A percentile compares a stretch with the other conserved stretches of the same genome.
phyloP scores from a whole-genome alignment of 2,888 invertebrate genomes.

The Catocala fraxini region DNA sequence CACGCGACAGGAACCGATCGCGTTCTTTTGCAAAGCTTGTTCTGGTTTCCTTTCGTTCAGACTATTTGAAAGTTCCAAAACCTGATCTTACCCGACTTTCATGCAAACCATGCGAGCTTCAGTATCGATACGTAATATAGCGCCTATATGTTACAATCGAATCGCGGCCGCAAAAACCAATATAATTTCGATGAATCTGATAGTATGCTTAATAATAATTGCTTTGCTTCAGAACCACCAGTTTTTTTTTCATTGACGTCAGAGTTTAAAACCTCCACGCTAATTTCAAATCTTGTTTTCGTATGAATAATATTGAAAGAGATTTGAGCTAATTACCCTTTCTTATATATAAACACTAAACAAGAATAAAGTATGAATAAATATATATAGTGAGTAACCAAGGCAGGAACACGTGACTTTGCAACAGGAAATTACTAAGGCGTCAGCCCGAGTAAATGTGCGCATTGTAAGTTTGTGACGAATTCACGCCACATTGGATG shows the following conservation, averaged over 20 bases:
- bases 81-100: slow-evolving; percentile 36
- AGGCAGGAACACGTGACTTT: slow-evolving; percentile 47
- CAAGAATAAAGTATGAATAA: slow-evolving; percentile 57
- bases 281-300: not conserved
- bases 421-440: slow-evolving; percentile 69
- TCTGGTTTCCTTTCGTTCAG: slow-evolving; percentile 51
- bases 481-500: slow-evolving; percentile 44
- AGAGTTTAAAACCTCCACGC: slow-evolving; percentile 14
- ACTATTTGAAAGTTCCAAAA: slow-evolving; percentile 47
- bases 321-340: not conserved
- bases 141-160: slow-evolving; percentile 17
- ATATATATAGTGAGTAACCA: slow-evolving; percentile 59
- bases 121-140: slow-evolving; percentile 19
- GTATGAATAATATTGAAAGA: not conserved
- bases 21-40: slow-evolving; percentile 52
- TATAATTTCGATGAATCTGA: slow-evolving; percentile 16
- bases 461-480: slow-evolving; percentile 48
- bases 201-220: slow-evolving; percentile 27
- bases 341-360: slow-evolving; percentile 26
- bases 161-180: slow-evolving; percentile 14
- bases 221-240: slow-evolving; percentile 12
- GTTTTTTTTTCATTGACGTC: slow-evolving; percentile 21
- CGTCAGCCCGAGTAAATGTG: slow-evolving; percentile 52
- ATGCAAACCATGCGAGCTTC: slow-evolving; percentile 30
- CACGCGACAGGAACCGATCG: slow-evolving; percentile 48